Percentiles rank a stretch among this genome's conserved stretches.
These are phyloP conservation scores for Parazoanthus atlanticus DNA, from an alignment of 92 coral and sea anemone genomes.

Conservation along the genomic window DNA sequence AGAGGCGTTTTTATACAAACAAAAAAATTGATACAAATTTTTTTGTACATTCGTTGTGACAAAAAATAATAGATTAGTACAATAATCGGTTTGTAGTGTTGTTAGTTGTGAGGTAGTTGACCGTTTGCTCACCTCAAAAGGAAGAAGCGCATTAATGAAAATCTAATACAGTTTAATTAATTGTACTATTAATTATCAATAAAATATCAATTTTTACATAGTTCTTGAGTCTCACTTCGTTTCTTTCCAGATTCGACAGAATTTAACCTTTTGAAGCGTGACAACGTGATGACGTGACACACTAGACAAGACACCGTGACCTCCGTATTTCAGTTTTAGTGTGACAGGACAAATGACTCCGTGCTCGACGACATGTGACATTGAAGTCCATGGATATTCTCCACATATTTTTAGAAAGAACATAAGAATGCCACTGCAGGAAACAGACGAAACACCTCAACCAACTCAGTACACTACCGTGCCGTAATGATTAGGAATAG, in stretches of 20 bases:
- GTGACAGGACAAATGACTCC: not conserved
- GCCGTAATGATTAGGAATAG: not conserved
- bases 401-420: not conserved
- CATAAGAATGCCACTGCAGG: not conserved
- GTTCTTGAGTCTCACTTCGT: not conserved
- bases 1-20: constrained; percentile 21
- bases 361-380: not conserved
- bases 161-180: not conserved
- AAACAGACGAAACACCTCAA: not conserved
- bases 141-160: not conserved
- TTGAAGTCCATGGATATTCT: not conserved
- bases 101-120: too few relatives aligned
- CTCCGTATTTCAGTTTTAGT: not conserved
- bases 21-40: not conserved
- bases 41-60: not conserved
- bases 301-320: constrained; percentile 5
- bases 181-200: not conserved
- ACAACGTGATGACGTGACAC: constrained; percentile 20
- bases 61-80: not conserved
- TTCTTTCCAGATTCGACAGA: constrained; percentile 23
- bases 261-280: constrained; percentile 7
- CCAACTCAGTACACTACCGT: not conserved
- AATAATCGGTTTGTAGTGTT: too few relatives aligned
- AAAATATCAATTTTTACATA: not conserved
- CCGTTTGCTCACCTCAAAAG: not conserved